Percentiles rank a stretch among this genome's conserved stretches.
phyloP scores from a whole-genome alignment of 1,140 invertebrate genomes.

The Drosophila ercepeae region DNA sequence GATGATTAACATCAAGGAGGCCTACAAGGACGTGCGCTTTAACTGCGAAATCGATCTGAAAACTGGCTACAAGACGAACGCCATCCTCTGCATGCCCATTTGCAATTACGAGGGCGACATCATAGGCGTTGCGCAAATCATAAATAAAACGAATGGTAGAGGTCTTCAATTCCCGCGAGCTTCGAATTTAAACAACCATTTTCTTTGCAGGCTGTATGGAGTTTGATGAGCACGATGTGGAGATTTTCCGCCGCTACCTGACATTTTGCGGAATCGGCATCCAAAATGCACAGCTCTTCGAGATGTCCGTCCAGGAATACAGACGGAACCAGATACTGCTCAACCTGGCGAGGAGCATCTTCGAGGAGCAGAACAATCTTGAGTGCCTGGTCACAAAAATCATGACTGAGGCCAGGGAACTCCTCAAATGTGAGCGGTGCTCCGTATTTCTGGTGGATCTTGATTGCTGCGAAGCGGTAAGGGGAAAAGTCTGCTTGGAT shows the following conservation, averaged over 20 bases:
- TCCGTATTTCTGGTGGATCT: constrained; percentile 94
- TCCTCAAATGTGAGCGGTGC: constrained; percentile 96
- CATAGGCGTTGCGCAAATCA: constrained; percentile 98
- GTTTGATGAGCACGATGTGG: constrained; percentile 95
- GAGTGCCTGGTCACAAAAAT: constrained; percentile 97
- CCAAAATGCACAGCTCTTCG: constrained; percentile 98
- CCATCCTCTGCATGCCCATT: constrained; percentile 97
- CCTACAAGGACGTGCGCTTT: constrained; percentile 93
- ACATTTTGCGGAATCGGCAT: constrained; percentile 99
- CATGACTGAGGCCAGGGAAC: constrained; percentile 96
- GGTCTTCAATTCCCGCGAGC: neutral
- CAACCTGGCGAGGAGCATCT: constrained; percentile 94
- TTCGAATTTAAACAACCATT: neutral
- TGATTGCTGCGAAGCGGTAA: constrained; percentile 93
- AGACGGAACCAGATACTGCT: constrained; percentile 96
- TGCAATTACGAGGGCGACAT: constrained; percentile 98
- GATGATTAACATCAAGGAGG: constrained; percentile 95
- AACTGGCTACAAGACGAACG: constrained; percentile 96
- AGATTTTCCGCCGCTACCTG: constrained; percentile 93
- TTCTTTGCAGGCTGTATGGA: constrained; percentile 87
- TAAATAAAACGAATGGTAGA: constrained; percentile 95
- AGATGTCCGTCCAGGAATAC: constrained; percentile 96
- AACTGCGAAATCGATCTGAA: constrained; percentile 95
- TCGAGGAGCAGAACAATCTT: constrained; percentile 96
- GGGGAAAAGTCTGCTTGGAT: constrained; percentile 39